These are phyloP conservation scores for cattle (Bos taurus) DNA, from an alignment of 2,113 vertebrate genomes.

Conservation along the genomic window DNA sequence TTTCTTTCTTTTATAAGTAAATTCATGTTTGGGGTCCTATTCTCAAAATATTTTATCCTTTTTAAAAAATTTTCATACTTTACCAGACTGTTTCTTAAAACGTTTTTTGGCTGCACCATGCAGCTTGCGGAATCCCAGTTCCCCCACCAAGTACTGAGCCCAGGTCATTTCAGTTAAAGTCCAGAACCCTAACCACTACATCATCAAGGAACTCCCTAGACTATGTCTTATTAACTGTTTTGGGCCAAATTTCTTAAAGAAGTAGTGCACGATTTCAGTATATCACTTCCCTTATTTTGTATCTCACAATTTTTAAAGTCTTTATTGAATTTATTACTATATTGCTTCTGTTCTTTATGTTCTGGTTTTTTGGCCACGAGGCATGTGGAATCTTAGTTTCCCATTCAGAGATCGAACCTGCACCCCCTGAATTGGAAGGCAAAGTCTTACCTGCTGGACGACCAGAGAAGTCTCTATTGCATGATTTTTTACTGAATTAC, in stretches of 20 bases:
- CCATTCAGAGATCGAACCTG: neutral
- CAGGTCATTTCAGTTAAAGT: neutral
- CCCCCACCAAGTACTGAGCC: neutral
- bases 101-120: neutral
- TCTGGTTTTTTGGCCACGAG: neutral
- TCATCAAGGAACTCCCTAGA: neutral
- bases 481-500: neutral
- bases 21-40: neutral
- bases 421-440: neutral
- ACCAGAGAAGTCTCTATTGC: neutral
- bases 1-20: neutral
- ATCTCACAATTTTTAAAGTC: neutral
- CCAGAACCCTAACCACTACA: neutral
- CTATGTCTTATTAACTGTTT: neutral
- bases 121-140: neutral
- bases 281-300: neutral
- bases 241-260: neutral
- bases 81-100: neutral
- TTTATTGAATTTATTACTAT: neutral
- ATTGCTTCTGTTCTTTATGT: neutral
- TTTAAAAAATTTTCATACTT: neutral
- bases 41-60: neutral
- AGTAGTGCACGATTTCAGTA: neutral
- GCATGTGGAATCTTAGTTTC: neutral
- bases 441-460: neutral